Evolutionary conservation across 2,113 vertebrate genomes (phyloP), one percentile per base, ranked within the genome.

Genomic region (Centrocercus urophasianus): DNA sequence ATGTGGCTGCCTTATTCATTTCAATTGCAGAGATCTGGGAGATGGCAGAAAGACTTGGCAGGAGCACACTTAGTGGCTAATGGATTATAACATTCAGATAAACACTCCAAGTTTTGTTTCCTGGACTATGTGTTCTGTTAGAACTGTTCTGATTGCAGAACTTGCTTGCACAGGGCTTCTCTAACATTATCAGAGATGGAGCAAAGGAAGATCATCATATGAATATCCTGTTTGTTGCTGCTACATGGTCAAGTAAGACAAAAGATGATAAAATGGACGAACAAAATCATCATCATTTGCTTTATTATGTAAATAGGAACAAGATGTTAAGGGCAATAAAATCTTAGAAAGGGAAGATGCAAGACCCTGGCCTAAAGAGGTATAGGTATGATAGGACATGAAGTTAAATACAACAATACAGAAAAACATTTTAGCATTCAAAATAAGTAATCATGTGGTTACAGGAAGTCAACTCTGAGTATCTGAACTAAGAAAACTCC

Each of bases 381-480:
- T 73, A 20, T 14, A 42, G 42, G 32, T 67, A 34, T 5, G 24
- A 38, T 38, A 38, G 38, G 48, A 66, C 43, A n/a, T 59, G 30
- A 54, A 83, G 15, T 45, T 56, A 60, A 47, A 90, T 63, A 69
- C 19, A 73, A 21, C 48, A 88, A 50, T 40, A 78, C 18, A 3
- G 13, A 93, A 78, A 52, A 71, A 48, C 34, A 59, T 72, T 90
- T 86, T 65, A 81, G 76, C 28, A 32, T 75, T 90, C 57, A 69
- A 75, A 84, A 21, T 40, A 78, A 88, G 52, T 16, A 45, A 78
- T 42, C 52, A 83, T 83, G 89, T 93, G 85, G 83, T 69, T 76
- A 88, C 88, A 95, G 90, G 83, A 94, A 95, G 91, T 86, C 91
- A 86, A 61, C 86, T 88, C 72, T 93, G 50, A 92, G 67, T 1